These are phyloP conservation scores for Xenopus laevis DNA, from an alignment of 2,113 vertebrate genomes.

Conservation along the genomic window DNA sequence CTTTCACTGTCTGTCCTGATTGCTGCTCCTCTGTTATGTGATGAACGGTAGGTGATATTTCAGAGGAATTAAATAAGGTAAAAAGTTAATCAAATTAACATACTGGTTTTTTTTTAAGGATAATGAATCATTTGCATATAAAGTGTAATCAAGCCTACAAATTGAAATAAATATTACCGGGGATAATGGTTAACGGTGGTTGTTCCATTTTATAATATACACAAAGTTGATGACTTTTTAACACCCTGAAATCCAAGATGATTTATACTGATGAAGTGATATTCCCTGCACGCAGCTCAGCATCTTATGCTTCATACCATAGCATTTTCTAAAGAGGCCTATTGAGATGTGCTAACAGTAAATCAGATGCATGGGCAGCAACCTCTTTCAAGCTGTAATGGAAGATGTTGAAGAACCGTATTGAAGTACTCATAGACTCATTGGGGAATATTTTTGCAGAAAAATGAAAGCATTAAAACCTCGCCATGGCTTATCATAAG, in stretches of 20 bases:
- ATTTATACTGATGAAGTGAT: conserved; percentile 32
- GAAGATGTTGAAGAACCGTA: conserved; percentile 13
- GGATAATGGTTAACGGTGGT: conserved; percentile 44
- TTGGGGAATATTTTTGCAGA: conserved; percentile 8
- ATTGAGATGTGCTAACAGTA: conserved; percentile 4
- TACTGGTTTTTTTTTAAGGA: conserved; percentile 57
- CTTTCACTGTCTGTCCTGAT: conserved; percentile 53
- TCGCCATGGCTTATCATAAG: conserved; percentile 14
- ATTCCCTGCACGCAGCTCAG: conserved; percentile 24
- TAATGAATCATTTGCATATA: conserved; percentile 65
- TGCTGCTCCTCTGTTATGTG: conserved; percentile 58
- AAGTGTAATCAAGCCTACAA: conserved; percentile 56
- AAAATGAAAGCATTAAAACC: conserved; percentile 19
- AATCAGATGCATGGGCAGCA: conserved; percentile 42
- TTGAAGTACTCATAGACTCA: conserved; percentile 29
- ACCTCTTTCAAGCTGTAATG: conserved; percentile 24
- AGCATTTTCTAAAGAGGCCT: conserved; percentile 14
- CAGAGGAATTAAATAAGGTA: conserved; percentile 60
- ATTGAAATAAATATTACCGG: conserved; percentile 56
- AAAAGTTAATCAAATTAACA: conserved; percentile 69
- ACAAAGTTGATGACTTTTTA: conserved; percentile 39
- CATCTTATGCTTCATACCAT: conserved; percentile 8
- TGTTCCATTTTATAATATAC: conserved; percentile 41
- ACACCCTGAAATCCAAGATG: conserved; percentile 38
- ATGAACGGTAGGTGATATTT: conserved; percentile 74